These are phyloP conservation scores for Watsonalla cultraria DNA, from an alignment of 2,888 invertebrate genomes.

Conservation along the genomic window DNA sequence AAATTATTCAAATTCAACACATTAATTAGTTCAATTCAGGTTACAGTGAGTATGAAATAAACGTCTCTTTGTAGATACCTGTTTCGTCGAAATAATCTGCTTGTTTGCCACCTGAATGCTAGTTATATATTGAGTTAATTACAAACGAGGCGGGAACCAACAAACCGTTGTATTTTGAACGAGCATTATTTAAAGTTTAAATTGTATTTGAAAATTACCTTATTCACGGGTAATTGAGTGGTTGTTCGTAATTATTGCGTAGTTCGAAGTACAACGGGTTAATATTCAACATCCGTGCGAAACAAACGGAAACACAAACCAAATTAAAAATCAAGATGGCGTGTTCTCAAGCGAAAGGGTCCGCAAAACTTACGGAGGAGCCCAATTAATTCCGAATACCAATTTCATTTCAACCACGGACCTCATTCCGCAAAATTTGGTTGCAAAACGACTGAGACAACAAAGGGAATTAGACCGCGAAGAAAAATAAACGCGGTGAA, in stretches of 20 bases:
- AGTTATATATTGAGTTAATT: too few relatives aligned
- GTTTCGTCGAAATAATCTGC: too few relatives aligned
- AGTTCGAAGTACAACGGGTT: conserved; percentile 25
- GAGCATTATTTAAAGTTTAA: too few relatives aligned
- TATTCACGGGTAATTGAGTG: not conserved
- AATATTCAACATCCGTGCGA: conserved; percentile 46
- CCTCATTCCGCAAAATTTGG: conserved; percentile 73
- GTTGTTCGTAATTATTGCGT: conserved; percentile 24
- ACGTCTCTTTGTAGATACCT: too few relatives aligned
- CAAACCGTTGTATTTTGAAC: too few relatives aligned
- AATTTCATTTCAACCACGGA: conserved; percentile 70
- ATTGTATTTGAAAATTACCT: not conserved
- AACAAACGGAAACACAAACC: conserved; percentile 33
- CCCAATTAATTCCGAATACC: conserved; percentile 71
- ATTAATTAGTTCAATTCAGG: too few relatives aligned
- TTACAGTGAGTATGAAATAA: too few relatives aligned
- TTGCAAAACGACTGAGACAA: conserved; percentile 74
- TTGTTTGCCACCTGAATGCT: too few relatives aligned
- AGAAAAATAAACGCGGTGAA: conserved; percentile 74
- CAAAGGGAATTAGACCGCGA: conserved; percentile 75
- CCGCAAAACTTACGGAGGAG: conserved; percentile 47
- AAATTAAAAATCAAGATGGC: conserved; percentile 63
- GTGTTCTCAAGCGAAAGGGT: conserved; percentile 38
- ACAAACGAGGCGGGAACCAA: too few relatives aligned
- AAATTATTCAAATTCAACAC: too few relatives aligned